Evolutionary conservation across 1,140 invertebrate genomes (phyloP), one percentile per base, ranked within the genome.

Genomic region (Rhopalosiphum maidis): DNA sequence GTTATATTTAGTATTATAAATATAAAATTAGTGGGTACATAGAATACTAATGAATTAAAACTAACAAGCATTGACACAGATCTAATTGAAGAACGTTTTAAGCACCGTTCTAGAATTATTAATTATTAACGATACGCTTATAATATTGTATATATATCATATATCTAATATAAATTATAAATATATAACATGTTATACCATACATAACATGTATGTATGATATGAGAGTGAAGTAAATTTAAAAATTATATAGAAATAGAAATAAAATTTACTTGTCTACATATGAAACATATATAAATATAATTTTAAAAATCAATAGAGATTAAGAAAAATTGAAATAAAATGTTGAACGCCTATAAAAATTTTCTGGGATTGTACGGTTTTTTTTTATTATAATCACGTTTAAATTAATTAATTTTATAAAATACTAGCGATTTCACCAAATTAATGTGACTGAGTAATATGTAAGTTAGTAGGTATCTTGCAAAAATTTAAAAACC

Each of bases 1-100:
- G 30, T 68, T 68, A 68, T 68, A n/a, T 68, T 68, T n/a, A n/a
- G 60, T 68, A 68, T n/a, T 68, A 68, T 68, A n/a, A 60, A 68
- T 68, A 68, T n/a, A 2, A n/a, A 68, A 68, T 68, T 68, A n/a
- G 30, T n/a, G n/a, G 11, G 11, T 68, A 68, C 15, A n/a, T n/a
- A n/a, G 4, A n/a, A 15, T 68, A 68, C n/a, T 4, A n/a, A 68
- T n/a, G 11, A n/a, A 68, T 68, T n/a, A 68, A 68, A 68, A 68
- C n/a, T 68, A 5, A 68, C 60, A n/a, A 68, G 60, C 30, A 68
- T 68, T 68, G 60, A n/a, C n/a, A 68, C 60, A n/a, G 15, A n/a
- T 68, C n/a, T 68, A 11, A 68, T 68, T 68, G 11, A n/a, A n/a
- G 25, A 68, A 68, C 30, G n/a, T 68, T 68, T 68, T n/a, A 68